Conservation (phyloP, 2,113 vertebrate genomes). For the Atractosteus spatula region DNA sequence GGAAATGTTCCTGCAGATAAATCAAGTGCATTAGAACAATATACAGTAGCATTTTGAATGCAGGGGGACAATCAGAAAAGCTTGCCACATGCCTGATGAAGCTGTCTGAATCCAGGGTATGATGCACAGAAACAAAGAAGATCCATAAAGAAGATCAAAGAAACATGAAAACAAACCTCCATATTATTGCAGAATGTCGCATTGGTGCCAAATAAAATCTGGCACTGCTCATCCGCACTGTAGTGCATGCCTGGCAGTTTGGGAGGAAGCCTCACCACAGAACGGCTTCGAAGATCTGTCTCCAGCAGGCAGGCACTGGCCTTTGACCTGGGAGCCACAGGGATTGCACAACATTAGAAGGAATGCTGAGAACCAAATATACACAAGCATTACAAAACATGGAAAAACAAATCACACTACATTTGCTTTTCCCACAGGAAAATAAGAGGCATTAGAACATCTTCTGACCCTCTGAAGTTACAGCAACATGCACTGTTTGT, state of each 20-base stretch:
- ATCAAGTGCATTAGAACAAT: not conserved
- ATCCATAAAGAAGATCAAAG: slow-evolving; percentile 4
- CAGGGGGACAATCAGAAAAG: not conserved
- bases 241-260: slow-evolving; percentile 98
- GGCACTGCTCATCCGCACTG: slow-evolving; percentile 91
- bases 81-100: not conserved
- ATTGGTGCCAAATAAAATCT: slow-evolving; percentile 94
- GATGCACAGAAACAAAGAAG: not conserved
- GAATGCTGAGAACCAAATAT: not conserved
- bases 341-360: slow-evolving; percentile 7
- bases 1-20: slow-evolving; percentile 6
- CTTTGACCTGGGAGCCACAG: slow-evolving; percentile 77
- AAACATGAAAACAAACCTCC: slow-evolving; percentile 70
- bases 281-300: slow-evolving; percentile 82
- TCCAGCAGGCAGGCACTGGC: slow-evolving; percentile 81
- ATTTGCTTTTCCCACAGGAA: slow-evolving; percentile 11
- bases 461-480: slow-evolving; percentile 2
- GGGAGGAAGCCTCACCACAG: slow-evolving; percentile 76
- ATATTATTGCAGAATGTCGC: slow-evolving; percentile 94
- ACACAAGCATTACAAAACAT: slow-evolving; percentile 1
- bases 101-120: not conserved
- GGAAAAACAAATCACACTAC: slow-evolving; percentile 1
- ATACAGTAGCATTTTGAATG: not conserved
- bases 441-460: not conserved
- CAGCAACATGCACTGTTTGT: slow-evolving; percentile 8